phyloP scores from a whole-genome alignment of 2,113 vertebrate species.

The Talpa occidentalis region DNA sequence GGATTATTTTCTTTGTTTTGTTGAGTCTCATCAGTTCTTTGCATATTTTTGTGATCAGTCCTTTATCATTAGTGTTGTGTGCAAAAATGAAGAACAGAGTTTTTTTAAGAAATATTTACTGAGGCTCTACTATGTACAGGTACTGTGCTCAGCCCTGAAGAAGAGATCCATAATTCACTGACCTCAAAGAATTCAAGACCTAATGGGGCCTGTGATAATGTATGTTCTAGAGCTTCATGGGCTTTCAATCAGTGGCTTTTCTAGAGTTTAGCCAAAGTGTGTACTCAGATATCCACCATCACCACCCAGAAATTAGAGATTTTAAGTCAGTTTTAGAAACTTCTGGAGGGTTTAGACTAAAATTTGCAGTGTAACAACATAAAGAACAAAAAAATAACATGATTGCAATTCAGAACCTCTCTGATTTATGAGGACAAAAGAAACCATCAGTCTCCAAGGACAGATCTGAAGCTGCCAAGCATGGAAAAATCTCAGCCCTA shows the following conservation, averaged over 20 bases:
- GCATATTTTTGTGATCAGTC: too few species aligned
- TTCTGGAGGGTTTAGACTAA: background rate
- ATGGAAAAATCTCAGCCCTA: background rate
- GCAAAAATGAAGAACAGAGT: too few species aligned
- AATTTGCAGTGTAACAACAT: background rate
- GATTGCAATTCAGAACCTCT: background rate
- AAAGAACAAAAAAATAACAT: constrained; percentile 38
- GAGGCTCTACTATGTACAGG: background rate
- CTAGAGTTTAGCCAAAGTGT: background rate
- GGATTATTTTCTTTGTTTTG: too few species aligned
- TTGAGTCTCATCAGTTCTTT: too few species aligned
- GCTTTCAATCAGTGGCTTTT: background rate
- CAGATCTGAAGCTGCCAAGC: background rate
- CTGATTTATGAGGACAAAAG: constrained; percentile 41
- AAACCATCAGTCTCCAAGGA: background rate
- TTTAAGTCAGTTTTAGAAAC: constrained; percentile 42
- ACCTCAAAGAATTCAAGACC: background rate
- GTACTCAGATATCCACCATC: background rate
- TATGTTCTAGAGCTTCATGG: background rate
- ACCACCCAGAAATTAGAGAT: background rate
- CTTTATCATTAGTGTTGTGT: too few species aligned
- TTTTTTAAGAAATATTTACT: background rate
- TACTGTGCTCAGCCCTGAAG: background rate
- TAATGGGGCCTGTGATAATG: background rate
- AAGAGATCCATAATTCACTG: background rate